Evolutionary conservation across 2,113 vertebrate species (phyloP).

Genomic region (Protobothrops mucrosquamatus): DNA sequence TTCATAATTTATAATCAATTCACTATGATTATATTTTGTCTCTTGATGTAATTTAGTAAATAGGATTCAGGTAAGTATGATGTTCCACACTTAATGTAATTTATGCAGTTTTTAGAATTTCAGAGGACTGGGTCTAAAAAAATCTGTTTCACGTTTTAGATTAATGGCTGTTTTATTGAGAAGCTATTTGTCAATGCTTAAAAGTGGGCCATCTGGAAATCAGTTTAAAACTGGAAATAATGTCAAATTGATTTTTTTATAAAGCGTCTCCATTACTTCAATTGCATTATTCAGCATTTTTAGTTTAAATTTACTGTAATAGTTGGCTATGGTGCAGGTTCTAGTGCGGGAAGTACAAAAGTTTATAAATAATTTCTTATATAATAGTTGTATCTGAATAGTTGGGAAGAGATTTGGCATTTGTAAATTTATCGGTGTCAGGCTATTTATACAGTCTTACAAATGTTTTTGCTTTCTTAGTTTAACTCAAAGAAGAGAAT

Average conservation of each 20-base stretch:
- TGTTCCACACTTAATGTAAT: conserved; percentile 50
- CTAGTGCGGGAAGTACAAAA: conserved; percentile 13
- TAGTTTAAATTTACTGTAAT: conserved; percentile 28
- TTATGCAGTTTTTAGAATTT: conserved; percentile 47
- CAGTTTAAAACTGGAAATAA: conserved; percentile 32
- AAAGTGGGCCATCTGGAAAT: conserved; percentile 27
- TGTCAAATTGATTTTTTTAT: conserved; percentile 15
- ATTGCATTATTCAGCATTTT: conserved; percentile 35
- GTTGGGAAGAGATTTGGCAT: conserved; percentile 16
- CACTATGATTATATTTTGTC: conserved; percentile 69
- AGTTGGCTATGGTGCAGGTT: conserved; percentile 4
- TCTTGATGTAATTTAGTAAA: conserved; percentile 64
- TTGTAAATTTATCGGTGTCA: conserved; percentile 8
- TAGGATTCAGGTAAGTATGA: conserved; percentile 47
- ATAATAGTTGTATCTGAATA: conserved; percentile 1
- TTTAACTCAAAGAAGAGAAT: not conserved
- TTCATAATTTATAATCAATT: conserved; percentile 68
- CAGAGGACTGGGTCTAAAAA: conserved; percentile 23
- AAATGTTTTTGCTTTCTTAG: not conserved
- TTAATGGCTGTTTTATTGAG: conserved; percentile 22
- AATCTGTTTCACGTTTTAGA: conserved; percentile 42
- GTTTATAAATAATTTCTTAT: conserved; percentile 19
- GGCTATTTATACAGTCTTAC: conserved; percentile 9
- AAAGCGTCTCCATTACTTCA: not conserved
- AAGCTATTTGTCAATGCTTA: conserved; percentile 29